Percentiles rank a stretch among this genome's conserved stretches.
These are phyloP conservation scores for Drosophila kanapiae DNA, from an alignment of 1,140 invertebrate species.

Conservation along the genomic window DNA sequence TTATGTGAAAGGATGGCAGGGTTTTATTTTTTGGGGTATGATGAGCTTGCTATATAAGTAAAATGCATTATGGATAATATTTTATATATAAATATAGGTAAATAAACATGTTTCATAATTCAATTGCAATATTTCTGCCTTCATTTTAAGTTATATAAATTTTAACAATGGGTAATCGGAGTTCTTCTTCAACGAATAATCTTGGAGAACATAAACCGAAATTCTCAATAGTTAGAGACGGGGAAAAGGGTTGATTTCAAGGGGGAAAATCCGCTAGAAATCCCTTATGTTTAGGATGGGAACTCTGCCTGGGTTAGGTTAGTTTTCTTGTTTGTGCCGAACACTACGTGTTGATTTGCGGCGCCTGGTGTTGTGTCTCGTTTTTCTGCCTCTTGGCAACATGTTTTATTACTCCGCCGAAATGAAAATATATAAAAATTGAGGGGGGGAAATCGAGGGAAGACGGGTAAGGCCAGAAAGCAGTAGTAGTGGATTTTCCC, in stretches of 20 bases:
- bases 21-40: neutral
- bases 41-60: neutral
- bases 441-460: neutral
- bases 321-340: constrained; percentile 17
- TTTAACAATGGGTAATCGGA: too few species aligned
- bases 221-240: neutral
- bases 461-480: neutral
- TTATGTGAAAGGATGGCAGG: constrained; percentile 25
- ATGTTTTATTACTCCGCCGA: constrained; percentile 58
- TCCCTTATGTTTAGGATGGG: neutral
- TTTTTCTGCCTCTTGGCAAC: constrained; percentile 8
- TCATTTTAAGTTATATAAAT: too few species aligned
- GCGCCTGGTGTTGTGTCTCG: constrained; percentile 37
- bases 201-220: neutral
- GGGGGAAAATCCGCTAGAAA: neutral
- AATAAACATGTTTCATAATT: neutral
- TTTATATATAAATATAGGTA: neutral
- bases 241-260: constrained; percentile 45
- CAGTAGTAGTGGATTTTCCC: constrained; percentile 13
- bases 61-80: too few species aligned
- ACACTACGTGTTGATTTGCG: constrained; percentile 71
- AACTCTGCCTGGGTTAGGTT: constrained; percentile 17
- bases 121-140: too few species aligned
- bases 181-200: too few species aligned
- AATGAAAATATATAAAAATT: constrained; percentile 23